Base-by-base conservation (phyloP, 1,140 invertebrate species). In the Lysiphlebus fabarum region DNA sequence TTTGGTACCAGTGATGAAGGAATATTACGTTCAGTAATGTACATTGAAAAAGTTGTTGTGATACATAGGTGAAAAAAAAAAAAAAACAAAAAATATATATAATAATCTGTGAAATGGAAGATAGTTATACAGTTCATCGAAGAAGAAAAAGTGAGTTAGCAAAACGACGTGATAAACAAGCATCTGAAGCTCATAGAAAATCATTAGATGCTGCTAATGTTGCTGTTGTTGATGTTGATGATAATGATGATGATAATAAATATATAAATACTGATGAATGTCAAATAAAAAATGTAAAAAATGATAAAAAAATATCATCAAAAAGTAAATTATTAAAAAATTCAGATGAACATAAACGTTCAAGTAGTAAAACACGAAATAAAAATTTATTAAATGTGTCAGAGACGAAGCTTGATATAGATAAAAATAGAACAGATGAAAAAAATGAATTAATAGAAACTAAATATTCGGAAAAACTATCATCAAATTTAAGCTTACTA, bases 111-210 rank as follows among this genome's bases (percentile, higher is more conserved):
- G 59, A 44, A 41, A 78, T 79, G 76, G 75, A 79, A 65, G 77
- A 79, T 59, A 77, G 76, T 68, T 78, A 78, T 65, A 70, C 67
- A 61, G 73, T 77, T 63, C 76, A 79, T 62, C 63, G 76, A 64
- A 72, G 77, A 37, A 71, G 73, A 11, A 75, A 77, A 51, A 72
- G 73, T 36, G 70, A 71, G 1, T 70, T 74, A 6, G 70, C 71
- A 4, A 70, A 74, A 6, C 73, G 68, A 54, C 73, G 67, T 43
- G 71, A 72, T 14, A 74, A 77, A 34, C 75, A 77, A 59, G 77
- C 73, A 6, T 72, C 74, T 8, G 75, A 77, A 12, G 69, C 69
- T 6, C 59, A 61, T 45, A 44, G 53, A 53, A 12, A 11, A 34
- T 10, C 41, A 40, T 17, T 37, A 53, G 5, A 33, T 43, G 17